phyloP scores from a whole-genome alignment of 2,113 vertebrate genomes.

The Cyprinodon brontotheroides region DNA sequence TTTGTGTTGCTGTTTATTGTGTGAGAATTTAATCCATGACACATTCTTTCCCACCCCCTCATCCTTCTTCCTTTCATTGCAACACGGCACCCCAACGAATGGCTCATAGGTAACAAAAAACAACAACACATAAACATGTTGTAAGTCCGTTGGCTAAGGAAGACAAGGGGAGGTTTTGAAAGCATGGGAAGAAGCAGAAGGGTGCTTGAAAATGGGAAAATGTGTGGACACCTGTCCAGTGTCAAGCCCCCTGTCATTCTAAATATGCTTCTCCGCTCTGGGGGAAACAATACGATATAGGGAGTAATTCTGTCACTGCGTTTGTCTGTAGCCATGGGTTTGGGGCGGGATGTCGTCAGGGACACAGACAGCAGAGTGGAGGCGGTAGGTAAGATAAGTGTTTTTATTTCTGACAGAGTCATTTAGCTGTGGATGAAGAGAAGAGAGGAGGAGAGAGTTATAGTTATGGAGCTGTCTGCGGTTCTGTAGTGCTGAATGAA shows the following conservation, averaged over 20 bases:
- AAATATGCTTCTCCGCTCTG: conserved; percentile 22
- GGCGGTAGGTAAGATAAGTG: conserved; percentile 79
- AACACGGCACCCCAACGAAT: conserved; percentile 55
- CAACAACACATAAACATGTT: conserved; percentile 6
- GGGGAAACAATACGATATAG: conserved; percentile 12
- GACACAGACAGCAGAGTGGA: conserved; percentile 64
- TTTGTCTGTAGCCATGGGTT: conserved; percentile 38
- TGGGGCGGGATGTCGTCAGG: conserved; percentile 32
- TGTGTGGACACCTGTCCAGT: conserved; percentile 67
- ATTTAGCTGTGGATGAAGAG: conserved; percentile 75
- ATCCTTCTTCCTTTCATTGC: conserved; percentile 61
- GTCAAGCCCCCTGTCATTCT: conserved; percentile 54
- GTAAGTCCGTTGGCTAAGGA: conserved; percentile 38
- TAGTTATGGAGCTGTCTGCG: conserved; percentile 75
- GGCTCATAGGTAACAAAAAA: conserved; percentile 55
- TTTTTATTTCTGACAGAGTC: conserved; percentile 81
- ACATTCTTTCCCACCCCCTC: conserved; percentile 47
- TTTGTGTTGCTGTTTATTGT: conserved; percentile 12
- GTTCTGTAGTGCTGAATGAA: conserved; percentile 71
- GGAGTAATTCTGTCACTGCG: neutral
- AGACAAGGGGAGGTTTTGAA: conserved; percentile 37
- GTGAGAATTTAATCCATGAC: conserved; percentile 52
- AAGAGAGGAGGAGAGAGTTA: conserved; percentile 75
- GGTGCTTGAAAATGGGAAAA: conserved; percentile 40
- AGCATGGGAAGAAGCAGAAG: conserved; percentile 17